Base-by-base conservation (phyloP, 2,797 vertebrate genomes). In the Notolepis coatsorum region DNA sequence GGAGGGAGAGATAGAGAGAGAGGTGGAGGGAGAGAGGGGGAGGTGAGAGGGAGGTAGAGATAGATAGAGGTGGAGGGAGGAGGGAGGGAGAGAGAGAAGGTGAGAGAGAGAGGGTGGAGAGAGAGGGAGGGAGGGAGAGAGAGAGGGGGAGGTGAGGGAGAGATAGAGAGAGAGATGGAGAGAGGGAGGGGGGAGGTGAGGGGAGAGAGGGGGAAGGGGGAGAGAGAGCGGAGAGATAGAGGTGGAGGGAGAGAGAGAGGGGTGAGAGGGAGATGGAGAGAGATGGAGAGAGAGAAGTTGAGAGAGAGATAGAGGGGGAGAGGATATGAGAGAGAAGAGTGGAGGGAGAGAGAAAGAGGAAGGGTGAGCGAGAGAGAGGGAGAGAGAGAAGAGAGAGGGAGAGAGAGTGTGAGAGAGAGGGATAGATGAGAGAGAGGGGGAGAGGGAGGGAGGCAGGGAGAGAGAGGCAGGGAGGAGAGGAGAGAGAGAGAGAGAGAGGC, bases 61-160 rank as follows among this genome's bases (percentile, higher is more conserved):
- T 21, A 48, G 33, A 35, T 13, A 10, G 9, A 8, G 1, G n/a
- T 8, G 33, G 9, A 3, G 33, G 7, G 10, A 10, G 0, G 10
- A 35, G 3, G 4, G 13, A 35, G 9, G 7, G 33, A 35, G 8
- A n/a, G n/a, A n/a, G 6, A 37, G 30, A 7, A 10, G 10, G 10
- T 12, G n/a, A 27, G n/a, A 48, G 46, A 3, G 25, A 48, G n/a
- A n/a, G n/a, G n/a, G n/a, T 42, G 47, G 28, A 35, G 27, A 25
- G 24, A 48, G 21, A 23, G 20, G 20, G 9, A 27, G 25, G 15
- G 52, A 13, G 7, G 18, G 45, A 5, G 25, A 30, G 35, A 21
- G 37, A 21, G n/a, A 42, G 27, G 35, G n/a, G n/a, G n/a, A n/a
- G n/a, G 62, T 57, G 49, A 54, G 43, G 71, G 39, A 37, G 27